Conservation (phyloP, 2,113 vertebrate species). For the Syrmaticus mikado region DNA sequence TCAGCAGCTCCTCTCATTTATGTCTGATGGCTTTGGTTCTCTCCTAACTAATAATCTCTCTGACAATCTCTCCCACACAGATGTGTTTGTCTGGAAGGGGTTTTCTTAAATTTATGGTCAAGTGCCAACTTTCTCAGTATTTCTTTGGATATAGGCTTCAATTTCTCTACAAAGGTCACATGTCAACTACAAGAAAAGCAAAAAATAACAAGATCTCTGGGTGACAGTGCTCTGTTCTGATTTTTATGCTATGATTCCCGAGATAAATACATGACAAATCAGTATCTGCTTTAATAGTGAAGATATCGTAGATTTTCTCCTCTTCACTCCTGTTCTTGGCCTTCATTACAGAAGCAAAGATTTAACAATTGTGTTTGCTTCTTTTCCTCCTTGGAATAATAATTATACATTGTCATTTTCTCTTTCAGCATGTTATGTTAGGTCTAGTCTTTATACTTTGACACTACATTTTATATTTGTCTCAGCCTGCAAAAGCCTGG, state of each 20-base stretch:
- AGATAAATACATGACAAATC: neutral
- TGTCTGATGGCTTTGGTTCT: neutral
- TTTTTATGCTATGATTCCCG: neutral
- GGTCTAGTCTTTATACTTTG: neutral
- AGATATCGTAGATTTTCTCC: neutral
- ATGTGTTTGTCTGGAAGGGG: neutral
- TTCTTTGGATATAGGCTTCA: neutral
- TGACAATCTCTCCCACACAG: neutral
- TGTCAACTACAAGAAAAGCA: neutral
- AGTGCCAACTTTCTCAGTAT: neutral
- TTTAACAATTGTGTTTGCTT: neutral
- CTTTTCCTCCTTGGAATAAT: neutral
- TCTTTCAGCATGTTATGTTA: neutral
- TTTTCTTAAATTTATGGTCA: neutral
- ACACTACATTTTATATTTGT: neutral
- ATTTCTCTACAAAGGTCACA: neutral
- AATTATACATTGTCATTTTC: constrained; percentile 26
- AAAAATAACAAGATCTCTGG: neutral
- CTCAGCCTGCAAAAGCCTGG: neutral
- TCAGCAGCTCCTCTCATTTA: neutral
- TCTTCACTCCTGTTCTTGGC: neutral
- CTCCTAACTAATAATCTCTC: neutral
- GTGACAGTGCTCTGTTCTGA: neutral
- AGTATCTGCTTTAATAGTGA: neutral
- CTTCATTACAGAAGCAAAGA: neutral